phyloP scores from a whole-genome alignment of 2,113 vertebrate genomes.

The Oreochromis spilurus region DNA sequence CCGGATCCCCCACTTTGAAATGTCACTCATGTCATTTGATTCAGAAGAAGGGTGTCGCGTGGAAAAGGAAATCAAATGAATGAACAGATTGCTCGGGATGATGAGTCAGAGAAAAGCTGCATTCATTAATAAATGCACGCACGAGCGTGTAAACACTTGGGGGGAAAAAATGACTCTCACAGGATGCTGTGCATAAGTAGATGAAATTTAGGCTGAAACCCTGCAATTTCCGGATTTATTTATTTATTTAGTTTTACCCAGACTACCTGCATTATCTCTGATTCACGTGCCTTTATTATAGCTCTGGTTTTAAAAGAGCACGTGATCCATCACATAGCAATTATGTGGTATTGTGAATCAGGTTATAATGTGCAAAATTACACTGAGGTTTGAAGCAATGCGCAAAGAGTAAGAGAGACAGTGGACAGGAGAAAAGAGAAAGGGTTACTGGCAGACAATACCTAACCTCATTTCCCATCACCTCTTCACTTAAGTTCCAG shows the following conservation, averaged over 20 bases:
- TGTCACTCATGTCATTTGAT: slow-evolving; percentile 41
- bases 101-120: slow-evolving; percentile 21
- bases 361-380: slow-evolving; percentile 19
- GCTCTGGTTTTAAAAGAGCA: background rate
- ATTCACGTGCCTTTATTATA: background rate
- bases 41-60: background rate
- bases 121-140: slow-evolving; percentile 34
- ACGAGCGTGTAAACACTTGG: background rate
- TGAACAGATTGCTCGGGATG: background rate
- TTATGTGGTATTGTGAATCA: slow-evolving; percentile 36
- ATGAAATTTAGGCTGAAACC: background rate
- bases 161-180: background rate
- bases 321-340: background rate
- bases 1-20: slow-evolving; percentile 40
- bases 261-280: background rate
- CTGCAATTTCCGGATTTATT: background rate
- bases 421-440: background rate
- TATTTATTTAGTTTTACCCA: background rate
- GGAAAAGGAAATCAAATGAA: background rate
- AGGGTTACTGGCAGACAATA: background rate
- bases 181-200: background rate
- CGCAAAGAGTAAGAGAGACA: background rate
- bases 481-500: background rate
- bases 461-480: background rate
- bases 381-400: background rate